Percentiles rank a stretch among this genome's conserved stretches.
These are phyloP conservation scores for Phasianus colchicus DNA, from an alignment of 2,113 vertebrate genomes.

Conservation along the genomic window DNA sequence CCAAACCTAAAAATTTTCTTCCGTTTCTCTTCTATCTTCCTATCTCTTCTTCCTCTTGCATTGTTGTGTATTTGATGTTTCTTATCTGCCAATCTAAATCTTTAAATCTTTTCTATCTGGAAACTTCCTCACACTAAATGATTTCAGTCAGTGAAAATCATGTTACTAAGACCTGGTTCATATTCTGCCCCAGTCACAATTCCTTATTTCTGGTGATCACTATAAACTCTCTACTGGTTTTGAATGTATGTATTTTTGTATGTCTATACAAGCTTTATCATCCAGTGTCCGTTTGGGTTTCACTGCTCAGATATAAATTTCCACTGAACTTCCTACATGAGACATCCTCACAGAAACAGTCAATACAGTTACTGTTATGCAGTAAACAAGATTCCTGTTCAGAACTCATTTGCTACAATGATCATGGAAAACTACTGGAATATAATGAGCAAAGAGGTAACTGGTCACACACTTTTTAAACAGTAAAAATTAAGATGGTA, in stretches of 20 bases:
- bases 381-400: not conserved
- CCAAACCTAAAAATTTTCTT: not conserved
- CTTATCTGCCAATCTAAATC: not conserved
- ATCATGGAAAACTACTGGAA: not conserved
- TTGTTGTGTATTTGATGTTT: not conserved
- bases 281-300: not conserved
- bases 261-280: not conserved
- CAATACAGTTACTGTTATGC: not conserved
- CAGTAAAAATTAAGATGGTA: not conserved
- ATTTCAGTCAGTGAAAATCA: not conserved
- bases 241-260: too few species aligned
- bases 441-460: not conserved
- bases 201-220: not conserved
- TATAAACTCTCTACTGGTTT: not conserved
- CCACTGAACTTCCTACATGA: not conserved
- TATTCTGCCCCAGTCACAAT: not conserved
- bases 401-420: not conserved
- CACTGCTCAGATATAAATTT: not conserved
- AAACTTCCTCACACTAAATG: not conserved
- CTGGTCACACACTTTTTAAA: not conserved
- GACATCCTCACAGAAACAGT: not conserved
- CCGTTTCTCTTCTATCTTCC: not conserved
- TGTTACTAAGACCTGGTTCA: not conserved
- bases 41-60: not conserved
- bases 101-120: not conserved